phyloP scores from a whole-genome alignment of 2,797 vertebrate species.

The Botia kubotai region DNA sequence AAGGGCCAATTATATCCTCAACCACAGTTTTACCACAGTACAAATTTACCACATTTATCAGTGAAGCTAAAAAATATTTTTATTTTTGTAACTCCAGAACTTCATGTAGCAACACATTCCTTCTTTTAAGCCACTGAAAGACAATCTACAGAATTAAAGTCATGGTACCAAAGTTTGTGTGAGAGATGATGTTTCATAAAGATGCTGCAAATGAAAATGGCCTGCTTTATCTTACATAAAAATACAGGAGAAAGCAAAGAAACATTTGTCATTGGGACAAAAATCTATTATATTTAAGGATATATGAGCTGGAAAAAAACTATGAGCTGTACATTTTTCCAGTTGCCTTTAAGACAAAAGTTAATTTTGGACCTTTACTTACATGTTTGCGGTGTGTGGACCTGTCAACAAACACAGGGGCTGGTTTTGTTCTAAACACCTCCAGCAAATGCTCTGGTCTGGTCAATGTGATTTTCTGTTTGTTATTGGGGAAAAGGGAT shows the following conservation, averaged over 20 bases:
- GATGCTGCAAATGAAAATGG: no score
- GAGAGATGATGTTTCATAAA: no score
- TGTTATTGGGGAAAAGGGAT: constrained; percentile 57
- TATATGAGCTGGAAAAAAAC: no score
- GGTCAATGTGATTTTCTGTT: constrained; percentile 68
- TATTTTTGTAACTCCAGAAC: neutral
- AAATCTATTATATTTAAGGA: no score
- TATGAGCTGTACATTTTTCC: no score
- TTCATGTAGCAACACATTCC: neutral
- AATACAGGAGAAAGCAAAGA: neutral
- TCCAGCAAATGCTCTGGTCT: constrained; percentile 53
- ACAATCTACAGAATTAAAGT: neutral
- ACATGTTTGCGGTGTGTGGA: constrained; percentile 38
- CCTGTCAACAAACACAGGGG: constrained; percentile 22
- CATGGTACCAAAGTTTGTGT: neutral
- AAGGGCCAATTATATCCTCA: neutral
- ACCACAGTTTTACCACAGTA: neutral
- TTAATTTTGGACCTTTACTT: neutral
- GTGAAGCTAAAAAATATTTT: neutral
- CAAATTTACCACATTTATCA: neutral
- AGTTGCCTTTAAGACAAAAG: neutral
- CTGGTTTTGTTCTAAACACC: constrained; percentile 32
- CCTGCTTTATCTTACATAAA: neutral
- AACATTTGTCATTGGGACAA: neutral
- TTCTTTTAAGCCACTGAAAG: neutral